phyloP scores from a whole-genome alignment of 2,797 vertebrate genomes.

The Thaleichthys pacificus region DNA sequence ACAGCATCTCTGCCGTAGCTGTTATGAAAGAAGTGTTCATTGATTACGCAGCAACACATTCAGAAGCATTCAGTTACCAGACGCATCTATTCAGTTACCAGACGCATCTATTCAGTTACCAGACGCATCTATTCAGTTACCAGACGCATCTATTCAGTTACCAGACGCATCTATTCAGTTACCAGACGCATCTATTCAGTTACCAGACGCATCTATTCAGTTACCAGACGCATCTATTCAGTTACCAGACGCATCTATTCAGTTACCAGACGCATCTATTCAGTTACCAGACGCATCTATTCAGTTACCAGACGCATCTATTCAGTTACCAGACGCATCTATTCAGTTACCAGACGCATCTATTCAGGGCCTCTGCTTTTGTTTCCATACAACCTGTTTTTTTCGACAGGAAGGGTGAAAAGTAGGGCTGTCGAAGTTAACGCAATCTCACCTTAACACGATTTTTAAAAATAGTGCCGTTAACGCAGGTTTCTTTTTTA shows the following conservation, averaged over 20 bases:
- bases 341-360: neutral
- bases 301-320: neutral
- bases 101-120: neutral
- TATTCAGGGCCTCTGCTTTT: neutral
- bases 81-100: too few relatives aligned
- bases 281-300: neutral
- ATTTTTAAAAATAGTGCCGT: too few relatives aligned
- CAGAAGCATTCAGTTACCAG: neutral
- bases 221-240: neutral
- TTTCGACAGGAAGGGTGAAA: neutral
- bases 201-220: neutral
- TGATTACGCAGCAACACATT: neutral
- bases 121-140: neutral
- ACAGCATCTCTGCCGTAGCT: too few relatives aligned
- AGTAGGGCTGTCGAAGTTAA: too few relatives aligned
- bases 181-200: neutral
- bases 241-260: neutral
- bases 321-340: neutral
- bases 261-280: too few relatives aligned
- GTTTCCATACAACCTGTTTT: constrained; percentile 11
- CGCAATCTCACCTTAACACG: too few relatives aligned
- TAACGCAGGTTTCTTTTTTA: too few relatives aligned
- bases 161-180: neutral
- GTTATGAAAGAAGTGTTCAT: neutral
- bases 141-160: neutral